Evolutionary conservation across 1,140 invertebrate genomes (phyloP).

Genomic region (Philopotamus ludificatus): DNA sequence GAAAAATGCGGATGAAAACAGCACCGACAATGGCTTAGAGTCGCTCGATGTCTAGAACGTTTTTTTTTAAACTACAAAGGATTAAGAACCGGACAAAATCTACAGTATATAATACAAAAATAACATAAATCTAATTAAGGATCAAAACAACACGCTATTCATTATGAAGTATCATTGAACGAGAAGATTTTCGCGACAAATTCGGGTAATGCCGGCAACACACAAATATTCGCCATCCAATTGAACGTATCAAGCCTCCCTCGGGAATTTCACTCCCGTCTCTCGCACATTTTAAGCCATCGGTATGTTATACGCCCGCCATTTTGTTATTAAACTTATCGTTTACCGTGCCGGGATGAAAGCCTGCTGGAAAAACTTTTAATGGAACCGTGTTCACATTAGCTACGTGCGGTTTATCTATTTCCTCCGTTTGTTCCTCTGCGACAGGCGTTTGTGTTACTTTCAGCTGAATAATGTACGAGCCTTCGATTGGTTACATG

Average conservation of each 20-base stretch:
- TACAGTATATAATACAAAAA: too few species aligned
- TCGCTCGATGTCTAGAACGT: too few species aligned
- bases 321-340: slow-evolving; percentile 8
- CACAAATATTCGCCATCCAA: neutral
- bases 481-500: neutral
- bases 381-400: slow-evolving; percentile 35
- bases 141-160: too few species aligned
- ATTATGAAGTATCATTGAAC: too few species aligned
- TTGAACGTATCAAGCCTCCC: neutral
- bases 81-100: too few species aligned
- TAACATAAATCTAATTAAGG: too few species aligned
- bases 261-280: neutral
- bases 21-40: too few species aligned
- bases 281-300: neutral
- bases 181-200: neutral
- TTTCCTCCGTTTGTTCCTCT: slow-evolving; percentile 38
- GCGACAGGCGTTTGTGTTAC: slow-evolving; percentile 20
- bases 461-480: slow-evolving; percentile 18
- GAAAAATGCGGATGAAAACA: too few species aligned
- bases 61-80: too few species aligned
- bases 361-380: slow-evolving; percentile 30
- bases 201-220: neutral
- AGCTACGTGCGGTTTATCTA: slow-evolving; percentile 36
- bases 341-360: slow-evolving; percentile 13
- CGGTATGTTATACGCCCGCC: neutral